Evolutionary conservation across 2,113 vertebrate genomes (phyloP), one percentile per base, ranked within the genome.

Genomic region (Eptesicus fuscus): DNA sequence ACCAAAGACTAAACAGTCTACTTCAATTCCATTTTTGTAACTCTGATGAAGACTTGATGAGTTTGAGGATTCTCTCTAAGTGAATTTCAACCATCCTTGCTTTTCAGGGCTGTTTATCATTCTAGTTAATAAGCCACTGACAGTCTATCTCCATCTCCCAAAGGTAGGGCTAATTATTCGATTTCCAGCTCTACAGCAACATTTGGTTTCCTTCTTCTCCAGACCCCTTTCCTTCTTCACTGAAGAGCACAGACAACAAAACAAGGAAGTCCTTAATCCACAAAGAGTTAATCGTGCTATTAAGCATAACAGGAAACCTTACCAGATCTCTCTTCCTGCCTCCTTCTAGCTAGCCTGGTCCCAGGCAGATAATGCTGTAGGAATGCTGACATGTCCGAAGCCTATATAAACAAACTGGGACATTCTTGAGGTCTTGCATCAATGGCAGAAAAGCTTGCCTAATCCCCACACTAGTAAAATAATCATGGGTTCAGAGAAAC

Each of bases 281-380:
- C 11, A 13, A 91, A 88, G 82, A 88, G 80, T 93, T 95, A 90
- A 90, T 65, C 32, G 3, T 56, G 74, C 73, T 90, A 7, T 71
- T 80, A 59, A 89, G 56, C 92, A 65, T 44, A 92, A 97, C 96
- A 97, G 96, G 94, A 97, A 96, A 79, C 49, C 88, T 90, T 53
- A 88, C 84, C 69, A 92, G 91, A 83, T 77, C 83, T 92, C 80
- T 90, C 93, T 96, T 97, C 96, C 96, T 94, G 85, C 56, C 94
- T 85, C 69, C 69, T 95, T 96, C 96, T 88, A 95, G 85, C 73
- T 56, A 94, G 91, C 91, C 90, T 90, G 65, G 77, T 78, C 93
- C 53, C 42, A 88, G 80, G 95, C 88, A 95, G 95, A 96, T 74
- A 95, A 73, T n/a, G 61, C 70, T 9, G 73, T 69, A 49, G 85